These are phyloP conservation scores for Anomalospiza imberbis DNA, from an alignment of 2,797 vertebrate species.

Conservation along the genomic window DNA sequence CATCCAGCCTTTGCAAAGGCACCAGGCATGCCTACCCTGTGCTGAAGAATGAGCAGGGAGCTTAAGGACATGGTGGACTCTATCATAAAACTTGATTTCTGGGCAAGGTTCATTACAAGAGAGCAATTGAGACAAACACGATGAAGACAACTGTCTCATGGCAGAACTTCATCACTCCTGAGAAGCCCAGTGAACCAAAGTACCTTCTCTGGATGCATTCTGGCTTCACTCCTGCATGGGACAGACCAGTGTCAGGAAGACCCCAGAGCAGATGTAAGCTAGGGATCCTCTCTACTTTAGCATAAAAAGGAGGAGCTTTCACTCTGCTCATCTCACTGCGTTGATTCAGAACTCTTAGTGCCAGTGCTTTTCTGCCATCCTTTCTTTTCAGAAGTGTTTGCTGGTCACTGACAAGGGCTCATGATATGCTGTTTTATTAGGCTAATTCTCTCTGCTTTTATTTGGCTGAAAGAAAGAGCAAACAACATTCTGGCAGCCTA, in stretches of 20 bases:
- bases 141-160: background rate
- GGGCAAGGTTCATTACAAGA: background rate
- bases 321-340: background rate
- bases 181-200: background rate
- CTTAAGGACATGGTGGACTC: background rate
- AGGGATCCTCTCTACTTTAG: background rate
- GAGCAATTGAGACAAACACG: background rate
- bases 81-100: background rate
- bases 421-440: background rate
- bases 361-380: background rate
- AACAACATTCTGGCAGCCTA: background rate
- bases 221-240: background rate
- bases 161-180: fast-evolving
- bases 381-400: background rate
- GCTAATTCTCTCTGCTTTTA: background rate
- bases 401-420: background rate
- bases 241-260: background rate
- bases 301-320: background rate
- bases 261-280: background rate
- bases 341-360: background rate
- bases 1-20: background rate
- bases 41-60: background rate
- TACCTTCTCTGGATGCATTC: background rate
- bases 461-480: background rate
- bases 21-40: background rate